Percentiles rank a stretch among this genome's conserved stretches.
These are phyloP conservation scores for Thera obeliscata DNA, from an alignment of 2,888 invertebrate species.

Conservation along the genomic window DNA sequence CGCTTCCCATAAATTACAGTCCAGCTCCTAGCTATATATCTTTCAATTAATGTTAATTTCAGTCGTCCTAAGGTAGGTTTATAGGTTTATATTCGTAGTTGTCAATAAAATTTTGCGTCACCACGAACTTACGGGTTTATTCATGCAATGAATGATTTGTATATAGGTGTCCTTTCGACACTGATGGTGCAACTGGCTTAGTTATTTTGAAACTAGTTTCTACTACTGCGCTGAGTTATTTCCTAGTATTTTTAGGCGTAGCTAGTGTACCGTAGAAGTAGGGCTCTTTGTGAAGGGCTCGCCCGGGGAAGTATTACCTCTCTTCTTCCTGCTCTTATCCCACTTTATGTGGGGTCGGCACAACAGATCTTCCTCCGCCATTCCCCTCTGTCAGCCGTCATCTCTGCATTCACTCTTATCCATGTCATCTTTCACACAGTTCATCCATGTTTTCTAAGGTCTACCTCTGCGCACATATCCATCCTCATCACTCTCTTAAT, in stretches of 20 bases:
- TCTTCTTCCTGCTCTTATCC: too few relatives aligned
- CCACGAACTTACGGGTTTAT: conserved; percentile 9
- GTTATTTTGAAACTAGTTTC: conserved; percentile 4
- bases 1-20: conserved; percentile 39
- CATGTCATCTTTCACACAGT: too few relatives aligned
- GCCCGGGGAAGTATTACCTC: too few relatives aligned
- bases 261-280: too few relatives aligned
- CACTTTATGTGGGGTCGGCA: too few relatives aligned
- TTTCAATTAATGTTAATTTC: conserved; percentile 43
- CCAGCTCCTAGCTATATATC: conserved; percentile 37
- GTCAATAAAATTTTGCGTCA: conserved; percentile 29
- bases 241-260: neutral
- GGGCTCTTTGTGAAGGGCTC: too few relatives aligned
- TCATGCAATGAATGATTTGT: conserved; percentile 12
- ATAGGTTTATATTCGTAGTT: conserved; percentile 10
- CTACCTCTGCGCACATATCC: too few relatives aligned
- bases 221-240: neutral
- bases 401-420: too few relatives aligned
- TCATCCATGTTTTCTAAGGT: too few relatives aligned
- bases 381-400: too few relatives aligned
- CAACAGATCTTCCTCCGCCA: too few relatives aligned
- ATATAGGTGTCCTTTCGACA: conserved; percentile 13
- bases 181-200: neutral
- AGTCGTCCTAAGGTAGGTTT: conserved; percentile 28
- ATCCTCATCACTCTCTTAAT: too few relatives aligned